Evolutionary conservation across 2,797 vertebrate genomes (phyloP).

Genomic region (Borostomias antarcticus): DNA sequence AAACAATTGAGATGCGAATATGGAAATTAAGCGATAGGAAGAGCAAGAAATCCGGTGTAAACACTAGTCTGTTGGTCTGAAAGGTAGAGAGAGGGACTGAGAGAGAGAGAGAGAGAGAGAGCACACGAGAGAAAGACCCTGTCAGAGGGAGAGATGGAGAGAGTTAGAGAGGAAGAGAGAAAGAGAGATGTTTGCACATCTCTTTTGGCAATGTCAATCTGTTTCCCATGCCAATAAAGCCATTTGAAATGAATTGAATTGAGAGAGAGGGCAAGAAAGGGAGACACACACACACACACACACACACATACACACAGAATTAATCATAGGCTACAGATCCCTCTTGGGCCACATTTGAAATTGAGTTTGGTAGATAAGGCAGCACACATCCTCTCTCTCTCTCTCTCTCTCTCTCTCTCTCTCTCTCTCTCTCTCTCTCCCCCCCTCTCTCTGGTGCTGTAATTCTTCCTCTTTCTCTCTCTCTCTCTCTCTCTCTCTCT

Average conservation of each 20-base stretch:
- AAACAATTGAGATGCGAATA: background rate
- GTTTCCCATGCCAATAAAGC: no score
- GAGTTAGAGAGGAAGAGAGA: background rate
- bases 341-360: constrained; percentile 11
- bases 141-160: background rate
- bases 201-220: no score
- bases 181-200: background rate
- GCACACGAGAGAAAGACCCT: background rate
- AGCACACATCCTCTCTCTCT: constrained; percentile 8
- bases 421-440: background rate
- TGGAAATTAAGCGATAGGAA: background rate
- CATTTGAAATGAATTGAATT: background rate
- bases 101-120: background rate
- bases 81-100: background rate
- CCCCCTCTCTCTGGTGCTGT: no score
- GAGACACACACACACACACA: no score
- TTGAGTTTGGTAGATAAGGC: constrained; percentile 32
- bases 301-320: no score
- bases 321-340: constrained; percentile 17
- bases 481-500: background rate
- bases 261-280: no score
- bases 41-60: background rate
- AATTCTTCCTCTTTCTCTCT: background rate
- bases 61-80: background rate
- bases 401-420: constrained; percentile 6